A percentile compares a stretch with the other conserved stretches of the same genome.
Conservation (phyloP, 2,888 invertebrate genomes). For the Abscondita cerata region DNA sequence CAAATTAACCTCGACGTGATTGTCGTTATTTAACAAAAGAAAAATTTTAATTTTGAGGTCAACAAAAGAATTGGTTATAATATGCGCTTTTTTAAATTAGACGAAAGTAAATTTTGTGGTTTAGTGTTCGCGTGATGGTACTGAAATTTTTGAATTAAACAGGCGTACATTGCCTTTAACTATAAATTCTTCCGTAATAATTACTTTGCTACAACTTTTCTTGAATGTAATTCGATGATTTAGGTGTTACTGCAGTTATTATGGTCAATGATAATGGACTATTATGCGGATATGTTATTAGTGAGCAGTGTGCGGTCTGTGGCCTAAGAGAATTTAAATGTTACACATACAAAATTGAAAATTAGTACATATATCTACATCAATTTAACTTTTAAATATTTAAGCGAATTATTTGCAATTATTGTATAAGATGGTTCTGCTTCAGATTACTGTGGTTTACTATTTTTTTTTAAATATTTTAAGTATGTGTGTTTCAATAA, state of each 20-base stretch:
- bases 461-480: too few relatives aligned
- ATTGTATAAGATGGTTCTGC: too few relatives aligned
- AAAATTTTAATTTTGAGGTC: constrained; percentile 4
- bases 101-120: not conserved
- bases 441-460: too few relatives aligned
- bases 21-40: constrained; percentile 29
- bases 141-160: not conserved
- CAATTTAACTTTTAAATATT: too few relatives aligned
- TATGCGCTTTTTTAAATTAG: too few relatives aligned
- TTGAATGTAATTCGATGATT: constrained; percentile 42
- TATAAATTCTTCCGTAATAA: constrained; percentile 12
- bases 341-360: not conserved
- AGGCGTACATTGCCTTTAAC: not conserved
- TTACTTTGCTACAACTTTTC: constrained; percentile 34
- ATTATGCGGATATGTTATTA: constrained; percentile 41
- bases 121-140: not conserved
- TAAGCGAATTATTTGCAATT: too few relatives aligned
- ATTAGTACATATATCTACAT: too few relatives aligned
- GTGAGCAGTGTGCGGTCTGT: constrained; percentile 41
- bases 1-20: constrained; percentile 36
- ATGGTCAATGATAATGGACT: constrained; percentile 35
- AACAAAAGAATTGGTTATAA: too few relatives aligned
- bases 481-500: too few relatives aligned
- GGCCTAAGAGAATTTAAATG: not conserved
- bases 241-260: constrained; percentile 51